A percentile compares a stretch with the other conserved stretches of the same genome.
Conservation (phyloP, 2,113 vertebrate genomes). For the Colinus virginianus region DNA sequence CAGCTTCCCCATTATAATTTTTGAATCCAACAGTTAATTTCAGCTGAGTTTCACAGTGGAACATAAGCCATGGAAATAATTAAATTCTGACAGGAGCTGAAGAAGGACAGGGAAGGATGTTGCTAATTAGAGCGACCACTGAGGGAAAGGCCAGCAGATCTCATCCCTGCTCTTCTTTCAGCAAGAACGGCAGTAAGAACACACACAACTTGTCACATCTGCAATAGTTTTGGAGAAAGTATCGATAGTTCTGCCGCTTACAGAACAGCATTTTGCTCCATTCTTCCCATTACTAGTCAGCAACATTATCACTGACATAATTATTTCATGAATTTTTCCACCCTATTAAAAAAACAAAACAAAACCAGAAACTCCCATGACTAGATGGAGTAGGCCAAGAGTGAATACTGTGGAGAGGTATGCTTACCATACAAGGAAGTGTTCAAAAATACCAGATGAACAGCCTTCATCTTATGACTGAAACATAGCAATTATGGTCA, state of each 20-base stretch:
- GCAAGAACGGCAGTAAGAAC: not conserved
- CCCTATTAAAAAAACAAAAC: not conserved
- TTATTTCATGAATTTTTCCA: slow-evolving; percentile 48
- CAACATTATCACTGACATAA: not conserved
- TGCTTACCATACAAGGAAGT: slow-evolving; percentile 36
- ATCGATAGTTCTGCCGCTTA: not conserved
- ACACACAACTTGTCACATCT: not conserved
- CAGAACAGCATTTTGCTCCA: not conserved
- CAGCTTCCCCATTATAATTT: not conserved
- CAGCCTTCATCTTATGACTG: not conserved
- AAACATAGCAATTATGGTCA: slow-evolving; percentile 39
- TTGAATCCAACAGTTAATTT: not conserved
- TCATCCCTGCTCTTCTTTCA: not conserved
- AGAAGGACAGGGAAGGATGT: not conserved
- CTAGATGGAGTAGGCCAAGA: slow-evolving; percentile 30
- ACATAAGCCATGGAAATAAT: slow-evolving; percentile 14
- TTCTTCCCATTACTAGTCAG: not conserved
- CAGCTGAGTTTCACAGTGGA: not conserved
- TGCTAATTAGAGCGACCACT: not conserved
- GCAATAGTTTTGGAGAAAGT: not conserved
- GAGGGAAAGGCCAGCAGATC: fast-evolving
- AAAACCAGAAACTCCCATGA: slow-evolving; percentile 23
- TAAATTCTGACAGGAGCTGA: not conserved
- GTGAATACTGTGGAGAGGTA: slow-evolving; percentile 41
- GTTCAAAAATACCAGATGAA: slow-evolving; percentile 44